phyloP scores from a whole-genome alignment of 2,888 invertebrate species.

The Drosophila mimica region DNA sequence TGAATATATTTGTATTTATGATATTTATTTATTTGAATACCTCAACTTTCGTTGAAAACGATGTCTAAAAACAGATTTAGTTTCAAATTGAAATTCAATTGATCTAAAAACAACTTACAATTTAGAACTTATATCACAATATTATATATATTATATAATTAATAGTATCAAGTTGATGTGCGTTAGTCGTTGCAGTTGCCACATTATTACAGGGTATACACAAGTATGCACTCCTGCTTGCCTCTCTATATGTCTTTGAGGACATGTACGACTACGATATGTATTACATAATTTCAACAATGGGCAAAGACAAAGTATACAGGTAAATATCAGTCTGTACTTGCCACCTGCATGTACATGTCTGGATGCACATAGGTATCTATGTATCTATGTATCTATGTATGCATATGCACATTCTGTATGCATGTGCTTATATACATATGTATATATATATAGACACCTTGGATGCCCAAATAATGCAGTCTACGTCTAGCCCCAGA shows the following conservation, averaged over 20 bases:
- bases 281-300: slow-evolving; percentile 38
- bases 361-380: not conserved
- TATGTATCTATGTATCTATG: not conserved
- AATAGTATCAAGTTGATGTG: not conserved
- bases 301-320: slow-evolving; percentile 32
- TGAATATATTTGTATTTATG: not conserved
- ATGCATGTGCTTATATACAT: not conserved
- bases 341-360: not conserved
- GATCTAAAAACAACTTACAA: not conserved
- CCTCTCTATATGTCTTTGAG: not conserved
- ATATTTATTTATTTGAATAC: too few species aligned
- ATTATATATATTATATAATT: not conserved
- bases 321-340: not conserved
- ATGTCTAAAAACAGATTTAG: too few species aligned
- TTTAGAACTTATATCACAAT: too few species aligned
- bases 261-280: slow-evolving; percentile 10
- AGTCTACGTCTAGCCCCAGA: not conserved
- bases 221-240: not conserved
- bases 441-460: not conserved
- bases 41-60: too few species aligned
- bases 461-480: not conserved
- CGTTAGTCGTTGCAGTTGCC: not conserved
- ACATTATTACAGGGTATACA: not conserved
- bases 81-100: too few species aligned
- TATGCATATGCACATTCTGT: not conserved